These are phyloP conservation scores for Poeciliopsis prolifica DNA, from an alignment of 2,113 vertebrate genomes.

Conservation along the genomic window DNA sequence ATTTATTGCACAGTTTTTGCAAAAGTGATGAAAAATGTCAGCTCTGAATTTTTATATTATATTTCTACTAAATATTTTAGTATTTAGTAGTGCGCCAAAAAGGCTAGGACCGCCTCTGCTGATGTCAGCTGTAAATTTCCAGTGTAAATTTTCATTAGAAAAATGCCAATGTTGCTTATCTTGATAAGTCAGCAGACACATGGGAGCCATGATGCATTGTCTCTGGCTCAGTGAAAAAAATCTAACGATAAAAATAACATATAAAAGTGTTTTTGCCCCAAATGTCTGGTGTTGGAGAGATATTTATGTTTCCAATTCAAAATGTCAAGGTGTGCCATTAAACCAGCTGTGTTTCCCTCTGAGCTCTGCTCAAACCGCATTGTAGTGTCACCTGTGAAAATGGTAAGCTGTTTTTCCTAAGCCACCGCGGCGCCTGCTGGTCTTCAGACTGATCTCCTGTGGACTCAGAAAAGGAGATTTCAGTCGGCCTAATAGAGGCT, in stretches of 20 bases:
- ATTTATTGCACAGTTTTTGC: too few relatives aligned
- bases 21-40: too few relatives aligned
- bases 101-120: too few relatives aligned
- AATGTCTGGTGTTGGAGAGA: slow-evolving; percentile 12
- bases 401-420: not conserved
- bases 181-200: not conserved
- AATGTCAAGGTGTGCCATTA: slow-evolving; percentile 39
- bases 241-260: slow-evolving; percentile 18
- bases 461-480: slow-evolving; percentile 6
- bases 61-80: too few relatives aligned
- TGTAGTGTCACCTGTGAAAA: slow-evolving; percentile 19
- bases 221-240: not conserved
- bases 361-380: slow-evolving; percentile 1
- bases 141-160: not conserved
- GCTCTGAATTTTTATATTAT: too few relatives aligned
- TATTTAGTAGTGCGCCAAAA: too few relatives aligned
- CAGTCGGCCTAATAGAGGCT: not conserved
- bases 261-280: not conserved
- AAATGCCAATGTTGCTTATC: not conserved
- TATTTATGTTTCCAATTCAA: slow-evolving; percentile 6
- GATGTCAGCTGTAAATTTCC: too few relatives aligned
- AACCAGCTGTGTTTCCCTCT: slow-evolving; percentile 8
- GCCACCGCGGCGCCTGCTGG: not conserved
- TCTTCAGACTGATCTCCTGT: not conserved
- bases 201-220: not conserved